Evolutionary conservation across 53 echinoderm and acorn worm species (phyloP).

Genomic region (Temnopleurus reevesii): DNA sequence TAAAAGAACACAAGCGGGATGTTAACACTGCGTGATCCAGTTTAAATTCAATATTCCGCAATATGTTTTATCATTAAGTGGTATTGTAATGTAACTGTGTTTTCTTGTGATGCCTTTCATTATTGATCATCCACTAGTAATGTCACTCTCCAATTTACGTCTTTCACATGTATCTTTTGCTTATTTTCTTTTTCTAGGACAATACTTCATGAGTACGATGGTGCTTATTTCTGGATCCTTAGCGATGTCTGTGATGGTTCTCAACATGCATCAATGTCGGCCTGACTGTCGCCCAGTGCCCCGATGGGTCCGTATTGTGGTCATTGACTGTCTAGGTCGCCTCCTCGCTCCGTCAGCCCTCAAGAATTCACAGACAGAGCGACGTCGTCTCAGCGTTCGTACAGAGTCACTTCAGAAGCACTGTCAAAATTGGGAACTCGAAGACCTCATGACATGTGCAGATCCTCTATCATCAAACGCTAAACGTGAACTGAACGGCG

Average conservation of each 20-base stretch:
- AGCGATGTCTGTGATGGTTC: conserved; percentile 88
- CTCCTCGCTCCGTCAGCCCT: conserved; percentile 67
- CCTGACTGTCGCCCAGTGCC: conserved; percentile 90
- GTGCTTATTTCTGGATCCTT: conserved; percentile 87
- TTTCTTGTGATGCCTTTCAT: too few relatives aligned
- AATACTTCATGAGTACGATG: conserved; percentile 97
- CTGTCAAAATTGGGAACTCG: conserved; percentile 84
- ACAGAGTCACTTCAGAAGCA: conserved; percentile 75
- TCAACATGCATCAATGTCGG: conserved; percentile 90
- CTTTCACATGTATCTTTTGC: too few relatives aligned
- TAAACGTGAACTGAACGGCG: conserved; percentile 29
- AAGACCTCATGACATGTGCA: conserved; percentile 69
- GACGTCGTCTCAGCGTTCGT: conserved; percentile 70
- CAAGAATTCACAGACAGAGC: conserved; percentile 45
- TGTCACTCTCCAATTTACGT: too few relatives aligned
- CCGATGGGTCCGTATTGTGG: conserved; percentile 81
- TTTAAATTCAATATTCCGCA: too few relatives aligned
- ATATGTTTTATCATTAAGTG: too few relatives aligned
- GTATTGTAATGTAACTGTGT: too few relatives aligned
- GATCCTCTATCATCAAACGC: conserved; percentile 6
- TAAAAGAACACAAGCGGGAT: too few relatives aligned
- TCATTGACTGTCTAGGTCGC: conserved; percentile 70
- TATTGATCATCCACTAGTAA: too few relatives aligned
- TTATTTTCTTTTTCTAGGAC: conserved; percentile 81
- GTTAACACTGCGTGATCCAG: too few relatives aligned